Evolutionary conservation across 2,888 invertebrate genomes (phyloP).

Genomic region (Cheiracanthium punctorium): DNA sequence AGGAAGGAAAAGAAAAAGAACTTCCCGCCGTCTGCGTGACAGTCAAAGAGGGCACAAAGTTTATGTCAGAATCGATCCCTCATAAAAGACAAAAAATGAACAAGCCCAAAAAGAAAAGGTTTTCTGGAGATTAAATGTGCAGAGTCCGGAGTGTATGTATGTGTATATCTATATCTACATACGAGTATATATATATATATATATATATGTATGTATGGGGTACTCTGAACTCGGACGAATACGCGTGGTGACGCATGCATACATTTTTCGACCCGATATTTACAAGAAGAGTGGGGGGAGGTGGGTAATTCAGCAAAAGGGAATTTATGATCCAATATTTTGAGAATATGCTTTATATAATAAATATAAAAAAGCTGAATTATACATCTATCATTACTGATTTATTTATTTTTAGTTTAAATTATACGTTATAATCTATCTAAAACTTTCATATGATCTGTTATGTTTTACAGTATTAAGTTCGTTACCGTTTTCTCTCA

Average conservation of each 20-base stretch:
- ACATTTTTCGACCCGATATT: conserved; percentile 59
- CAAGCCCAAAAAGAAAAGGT: conserved; percentile 16
- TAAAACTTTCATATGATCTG: too few species aligned
- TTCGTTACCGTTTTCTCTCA: too few species aligned
- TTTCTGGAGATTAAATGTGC: conserved; percentile 62
- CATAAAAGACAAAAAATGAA: conserved; percentile 47
- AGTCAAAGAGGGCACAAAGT: conserved; percentile 54
- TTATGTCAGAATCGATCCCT: conserved; percentile 63
- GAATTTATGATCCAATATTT: too few species aligned
- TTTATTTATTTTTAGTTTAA: too few species aligned
- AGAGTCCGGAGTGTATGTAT: conserved; percentile 56
- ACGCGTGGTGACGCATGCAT: conserved; percentile 57
- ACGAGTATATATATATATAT: too few species aligned
- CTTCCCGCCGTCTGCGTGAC: conserved; percentile 19
- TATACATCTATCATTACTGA: too few species aligned
- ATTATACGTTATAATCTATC: too few species aligned
- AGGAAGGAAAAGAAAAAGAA: too few species aligned
- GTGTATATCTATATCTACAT: too few species aligned
- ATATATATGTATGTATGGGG: conserved; percentile 57
- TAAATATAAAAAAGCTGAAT: too few species aligned
- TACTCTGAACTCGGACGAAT: conserved; percentile 63
- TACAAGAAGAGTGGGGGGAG: conserved; percentile 45
- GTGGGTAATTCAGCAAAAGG: neutral
- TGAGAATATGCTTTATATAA: too few species aligned
- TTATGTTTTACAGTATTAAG: too few species aligned